phyloP scores from a whole-genome alignment of 2,113 vertebrate species.

The Sinocyclocheilus rhinocerous region DNA sequence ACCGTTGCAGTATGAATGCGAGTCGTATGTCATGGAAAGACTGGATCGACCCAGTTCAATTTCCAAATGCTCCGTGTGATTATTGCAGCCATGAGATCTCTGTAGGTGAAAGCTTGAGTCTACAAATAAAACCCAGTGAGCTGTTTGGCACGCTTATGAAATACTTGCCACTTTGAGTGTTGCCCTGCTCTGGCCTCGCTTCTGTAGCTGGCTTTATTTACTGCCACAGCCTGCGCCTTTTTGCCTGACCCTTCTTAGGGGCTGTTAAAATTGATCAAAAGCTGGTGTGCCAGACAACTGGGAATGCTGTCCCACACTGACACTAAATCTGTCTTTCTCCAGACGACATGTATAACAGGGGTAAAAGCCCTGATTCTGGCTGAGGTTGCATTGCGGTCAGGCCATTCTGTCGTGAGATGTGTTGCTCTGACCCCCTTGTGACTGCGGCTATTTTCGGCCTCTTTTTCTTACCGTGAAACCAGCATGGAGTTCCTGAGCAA shows the following conservation, averaged over 20 bases:
- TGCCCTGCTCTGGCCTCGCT: constrained; percentile 12
- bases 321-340: constrained; percentile 1
- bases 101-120: neutral
- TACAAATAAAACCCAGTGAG: neutral
- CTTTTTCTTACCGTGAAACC: constrained; percentile 43
- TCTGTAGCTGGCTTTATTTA: neutral
- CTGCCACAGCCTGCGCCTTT: constrained; percentile 7
- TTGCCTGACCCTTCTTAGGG: constrained; percentile 20
- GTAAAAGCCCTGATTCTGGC: constrained; percentile 32
- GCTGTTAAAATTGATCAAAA: constrained; percentile 43
- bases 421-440: constrained; percentile 51
- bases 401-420: constrained; percentile 31
- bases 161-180: neutral
- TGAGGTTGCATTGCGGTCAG: constrained; percentile 19
- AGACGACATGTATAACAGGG: constrained; percentile 12
- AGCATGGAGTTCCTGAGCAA: constrained; percentile 50
- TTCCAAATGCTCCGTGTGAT: constrained; percentile 10
- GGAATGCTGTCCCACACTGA: neutral
- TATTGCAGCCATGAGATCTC: constrained; percentile 10
- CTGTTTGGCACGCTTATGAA: constrained; percentile 2
- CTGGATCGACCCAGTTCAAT: neutral
- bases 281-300: constrained; percentile 26
- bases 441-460: constrained; percentile 56
- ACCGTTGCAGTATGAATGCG: neutral
- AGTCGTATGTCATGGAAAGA: constrained; percentile 13